Evolutionary conservation across 1,140 invertebrate genomes (phyloP).

Genomic region (Ceratoteleas bidentatus): DNA sequence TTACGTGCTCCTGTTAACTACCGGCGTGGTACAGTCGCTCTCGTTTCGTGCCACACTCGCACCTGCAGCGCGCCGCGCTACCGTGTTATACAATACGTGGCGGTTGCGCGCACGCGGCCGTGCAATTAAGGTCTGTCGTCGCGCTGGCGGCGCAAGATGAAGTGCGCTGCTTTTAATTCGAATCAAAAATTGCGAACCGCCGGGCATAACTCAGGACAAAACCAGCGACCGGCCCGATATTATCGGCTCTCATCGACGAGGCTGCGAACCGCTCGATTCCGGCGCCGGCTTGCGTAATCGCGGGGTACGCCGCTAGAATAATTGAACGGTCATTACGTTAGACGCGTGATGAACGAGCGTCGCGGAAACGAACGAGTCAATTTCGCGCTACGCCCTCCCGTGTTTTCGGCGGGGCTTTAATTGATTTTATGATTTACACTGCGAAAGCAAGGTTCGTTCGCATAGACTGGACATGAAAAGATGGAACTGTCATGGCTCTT

Average conservation of each 20-base stretch:
- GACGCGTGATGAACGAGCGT: not conserved
- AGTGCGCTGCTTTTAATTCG: conserved; percentile 34
- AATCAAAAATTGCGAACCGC: conserved; percentile 36
- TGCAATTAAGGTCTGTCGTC: conserved; percentile 52
- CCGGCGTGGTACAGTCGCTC: conserved; percentile 28
- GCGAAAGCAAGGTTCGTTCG: no score
- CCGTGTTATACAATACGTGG: conserved; percentile 44
- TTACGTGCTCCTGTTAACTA: conserved; percentile 39
- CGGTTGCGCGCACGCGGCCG: conserved; percentile 18
- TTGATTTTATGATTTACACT: no score
- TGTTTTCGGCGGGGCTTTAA: no score
- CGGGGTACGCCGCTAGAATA: conserved; percentile 19
- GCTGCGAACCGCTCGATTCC: conserved; percentile 26
- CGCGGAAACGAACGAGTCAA: no score
- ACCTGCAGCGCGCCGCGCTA: conserved; percentile 45
- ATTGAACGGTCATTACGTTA: conserved; percentile 25
- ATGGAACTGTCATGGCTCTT: no score
- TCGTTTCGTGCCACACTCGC: conserved; percentile 33
- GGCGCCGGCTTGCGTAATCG: conserved; percentile 29
- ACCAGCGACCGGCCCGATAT: conserved; percentile 16
- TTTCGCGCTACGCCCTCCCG: no score
- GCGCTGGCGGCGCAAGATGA: conserved; percentile 33
- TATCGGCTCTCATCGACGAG: conserved; percentile 9
- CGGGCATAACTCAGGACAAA: conserved; percentile 5
- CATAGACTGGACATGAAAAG: not conserved